phyloP scores from a whole-genome alignment of 1,140 invertebrate genomes.

The Eulimnadia texana region DNA sequence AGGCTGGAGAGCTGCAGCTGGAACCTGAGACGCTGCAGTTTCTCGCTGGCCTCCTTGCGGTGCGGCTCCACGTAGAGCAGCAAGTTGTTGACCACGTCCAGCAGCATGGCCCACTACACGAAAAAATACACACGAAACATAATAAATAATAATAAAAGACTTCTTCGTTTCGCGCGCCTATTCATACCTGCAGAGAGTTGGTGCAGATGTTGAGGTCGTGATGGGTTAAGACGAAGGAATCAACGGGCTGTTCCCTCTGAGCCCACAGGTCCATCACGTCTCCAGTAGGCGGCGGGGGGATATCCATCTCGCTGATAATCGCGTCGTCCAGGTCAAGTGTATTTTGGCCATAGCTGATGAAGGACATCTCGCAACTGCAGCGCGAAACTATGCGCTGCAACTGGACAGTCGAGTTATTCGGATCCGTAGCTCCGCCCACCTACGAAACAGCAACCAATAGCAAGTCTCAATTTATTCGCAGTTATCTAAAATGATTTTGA shows the following conservation, averaged over 20 bases:
- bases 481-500: neutral
- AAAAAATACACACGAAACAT: too few relatives aligned
- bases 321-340: conserved; percentile 50
- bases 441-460: neutral
- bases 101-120: conserved; percentile 84
- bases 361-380: conserved; percentile 96
- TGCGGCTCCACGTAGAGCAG: conserved; percentile 91
- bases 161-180: neutral
- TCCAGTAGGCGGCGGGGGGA: conserved; percentile 34
- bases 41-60: conserved; percentile 75
- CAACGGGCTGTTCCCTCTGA: conserved; percentile 68
- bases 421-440: conserved; percentile 55
- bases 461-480: neutral
- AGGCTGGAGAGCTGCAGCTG: conserved; percentile 76
- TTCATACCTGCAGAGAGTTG: conserved; percentile 68
- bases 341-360: conserved; percentile 79
- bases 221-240: conserved; percentile 95
- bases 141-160: conserved; percentile 4
- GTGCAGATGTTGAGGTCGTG: conserved; percentile 95
- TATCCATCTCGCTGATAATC: conserved; percentile 14
- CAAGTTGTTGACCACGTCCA: conserved; percentile 95
- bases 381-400: conserved; percentile 90
- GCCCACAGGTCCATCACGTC: conserved; percentile 50
- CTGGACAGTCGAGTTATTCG: conserved; percentile 33
- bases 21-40: conserved; percentile 80